phyloP scores from a whole-genome alignment of 2,888 invertebrate species.

The Lasioglossum oenotherae region DNA sequence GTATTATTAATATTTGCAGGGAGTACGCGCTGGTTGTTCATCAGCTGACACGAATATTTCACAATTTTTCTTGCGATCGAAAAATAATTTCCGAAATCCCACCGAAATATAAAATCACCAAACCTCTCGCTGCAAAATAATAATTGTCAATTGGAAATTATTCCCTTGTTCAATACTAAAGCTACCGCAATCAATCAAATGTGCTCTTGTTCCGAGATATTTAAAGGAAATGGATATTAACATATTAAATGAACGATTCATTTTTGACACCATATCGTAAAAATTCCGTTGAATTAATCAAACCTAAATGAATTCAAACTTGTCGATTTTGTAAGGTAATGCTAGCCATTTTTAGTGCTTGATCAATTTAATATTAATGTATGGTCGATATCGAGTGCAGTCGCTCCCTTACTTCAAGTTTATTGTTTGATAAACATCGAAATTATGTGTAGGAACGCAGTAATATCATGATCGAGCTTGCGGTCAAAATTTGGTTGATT shows the following conservation, averaged over 20 bases:
- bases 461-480: conserved; percentile 15
- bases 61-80: neutral
- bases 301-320: neutral
- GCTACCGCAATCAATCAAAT: too few species aligned
- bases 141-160: neutral
- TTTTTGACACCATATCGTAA: too few species aligned
- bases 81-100: neutral
- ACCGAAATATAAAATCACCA: neutral
- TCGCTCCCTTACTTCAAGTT: neutral
- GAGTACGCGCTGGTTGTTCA: conserved; percentile 12
- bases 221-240: too few species aligned
- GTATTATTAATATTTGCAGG: conserved; percentile 76
- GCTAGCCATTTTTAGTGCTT: neutral
- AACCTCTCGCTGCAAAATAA: neutral
- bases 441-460: neutral
- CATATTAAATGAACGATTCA: too few species aligned
- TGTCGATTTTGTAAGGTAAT: neutral
- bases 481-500: conserved; percentile 62
- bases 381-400: neutral
- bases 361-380: neutral
- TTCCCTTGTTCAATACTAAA: neutral
- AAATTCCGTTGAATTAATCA: too few species aligned
- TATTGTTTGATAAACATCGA: neutral
- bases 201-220: too few species aligned
- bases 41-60: neutral